phyloP scores from a whole-genome alignment of 2,113 vertebrate species.

The Tenebrosternarchus preto region DNA sequence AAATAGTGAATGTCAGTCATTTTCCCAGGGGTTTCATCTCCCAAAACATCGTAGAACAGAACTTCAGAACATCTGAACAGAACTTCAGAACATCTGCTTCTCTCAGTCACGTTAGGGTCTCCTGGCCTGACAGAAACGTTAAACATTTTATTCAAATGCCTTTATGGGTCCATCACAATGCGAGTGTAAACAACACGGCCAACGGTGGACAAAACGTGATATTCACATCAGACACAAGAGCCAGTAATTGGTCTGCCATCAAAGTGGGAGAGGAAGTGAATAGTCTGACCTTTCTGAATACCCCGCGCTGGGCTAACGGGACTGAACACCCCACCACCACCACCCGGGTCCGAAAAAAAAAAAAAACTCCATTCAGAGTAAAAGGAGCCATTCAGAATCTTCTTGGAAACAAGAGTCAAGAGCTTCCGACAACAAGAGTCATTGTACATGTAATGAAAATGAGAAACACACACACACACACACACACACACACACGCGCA shows the following conservation, averaged over 20 bases:
- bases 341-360: too few species aligned
- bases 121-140: neutral
- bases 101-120: neutral
- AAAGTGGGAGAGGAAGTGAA: neutral
- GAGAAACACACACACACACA: too few species aligned
- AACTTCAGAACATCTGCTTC: constrained; percentile 22
- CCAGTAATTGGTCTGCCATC: neutral
- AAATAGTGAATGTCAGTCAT: constrained; percentile 1
- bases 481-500: too few species aligned
- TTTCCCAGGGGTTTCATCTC: constrained; percentile 56
- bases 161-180: neutral
- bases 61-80: too few species aligned
- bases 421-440: neutral
- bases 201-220: neutral
- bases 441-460: neutral
- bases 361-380: too few species aligned
- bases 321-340: too few species aligned
- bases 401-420: too few species aligned
- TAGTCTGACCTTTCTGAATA: neutral
- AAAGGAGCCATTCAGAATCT: neutral
- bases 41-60: constrained; percentile 60
- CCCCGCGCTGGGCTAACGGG: too few species aligned
- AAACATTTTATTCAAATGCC: neutral
- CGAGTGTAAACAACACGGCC: neutral
- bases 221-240: neutral